A percentile compares a stretch with the other conserved stretches of the same genome.
These are phyloP conservation scores for Aphis gossypii DNA, from an alignment of 1,140 invertebrate species.

Conservation along the genomic window DNA sequence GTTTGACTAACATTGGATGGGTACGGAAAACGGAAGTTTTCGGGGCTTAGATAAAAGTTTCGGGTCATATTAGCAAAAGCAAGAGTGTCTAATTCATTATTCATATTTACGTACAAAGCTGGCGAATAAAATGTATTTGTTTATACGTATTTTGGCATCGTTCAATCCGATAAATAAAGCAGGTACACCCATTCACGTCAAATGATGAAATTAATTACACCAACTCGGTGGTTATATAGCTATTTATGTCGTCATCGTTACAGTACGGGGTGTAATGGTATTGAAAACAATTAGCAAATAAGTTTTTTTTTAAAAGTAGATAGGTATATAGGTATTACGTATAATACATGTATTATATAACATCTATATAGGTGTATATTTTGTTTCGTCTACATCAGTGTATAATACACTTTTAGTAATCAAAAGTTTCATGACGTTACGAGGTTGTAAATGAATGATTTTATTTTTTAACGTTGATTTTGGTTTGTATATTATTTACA, in stretches of 20 bases:
- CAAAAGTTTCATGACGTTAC: not conserved
- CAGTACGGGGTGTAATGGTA: not conserved
- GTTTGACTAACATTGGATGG: not conserved
- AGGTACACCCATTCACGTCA: conserved; percentile 7
- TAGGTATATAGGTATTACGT: not conserved
- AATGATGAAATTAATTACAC: not conserved
- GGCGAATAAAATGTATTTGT: not conserved
- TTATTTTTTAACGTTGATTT: not conserved
- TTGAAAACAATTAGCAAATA: conserved; percentile 10
- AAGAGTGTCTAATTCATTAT: not conserved
- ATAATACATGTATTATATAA: not conserved
- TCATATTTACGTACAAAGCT: not conserved
- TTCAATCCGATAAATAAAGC: not conserved
- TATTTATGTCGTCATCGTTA: not conserved
- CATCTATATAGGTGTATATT: not conserved
- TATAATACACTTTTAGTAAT: not conserved
- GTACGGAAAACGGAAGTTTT: not conserved
- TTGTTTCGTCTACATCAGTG: not conserved
- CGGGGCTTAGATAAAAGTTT: not conserved
- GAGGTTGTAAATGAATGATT: not conserved
- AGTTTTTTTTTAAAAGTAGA: too few species aligned
- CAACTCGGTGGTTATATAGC: not conserved
- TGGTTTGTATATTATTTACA: not conserved
- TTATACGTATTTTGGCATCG: not conserved
- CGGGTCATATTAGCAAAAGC: not conserved